Evolutionary conservation across 2,888 invertebrate species (phyloP).

Genomic region (Epinotia demarniana): DNA sequence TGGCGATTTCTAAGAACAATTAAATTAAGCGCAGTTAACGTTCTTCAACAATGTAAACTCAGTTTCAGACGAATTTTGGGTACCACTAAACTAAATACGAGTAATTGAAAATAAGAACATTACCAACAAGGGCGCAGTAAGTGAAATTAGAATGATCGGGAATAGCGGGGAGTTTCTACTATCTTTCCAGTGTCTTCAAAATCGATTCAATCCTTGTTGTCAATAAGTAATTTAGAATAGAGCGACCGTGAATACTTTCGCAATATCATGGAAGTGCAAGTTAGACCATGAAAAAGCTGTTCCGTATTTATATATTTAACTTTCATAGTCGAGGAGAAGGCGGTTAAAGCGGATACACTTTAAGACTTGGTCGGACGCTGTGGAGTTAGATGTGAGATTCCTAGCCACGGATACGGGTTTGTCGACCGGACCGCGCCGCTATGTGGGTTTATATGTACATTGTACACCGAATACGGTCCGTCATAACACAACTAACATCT

Average conservation of each 20-base stretch:
- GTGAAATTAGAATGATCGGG: background rate
- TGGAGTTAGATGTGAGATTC: conserved; percentile 56
- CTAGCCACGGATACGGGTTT: conserved; percentile 64
- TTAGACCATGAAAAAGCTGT: conserved; percentile 7
- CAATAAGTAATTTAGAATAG: background rate
- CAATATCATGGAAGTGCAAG: background rate
- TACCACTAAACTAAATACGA: no score
- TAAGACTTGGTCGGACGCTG: conserved; percentile 57
- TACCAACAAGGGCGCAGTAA: no score
- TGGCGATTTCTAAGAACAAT: conserved; percentile 1
- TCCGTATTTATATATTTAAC: background rate
- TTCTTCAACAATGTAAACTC: background rate
- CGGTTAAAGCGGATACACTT: conserved; percentile 55
- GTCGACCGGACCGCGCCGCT: conserved; percentile 57
- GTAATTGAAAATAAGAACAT: no score
- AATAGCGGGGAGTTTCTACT: background rate
- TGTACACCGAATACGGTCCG: conserved; percentile 36
- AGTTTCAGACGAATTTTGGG: background rate
- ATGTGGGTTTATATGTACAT: conserved; percentile 50
- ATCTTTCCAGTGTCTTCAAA: background rate
- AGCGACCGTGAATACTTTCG: background rate
- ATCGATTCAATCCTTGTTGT: background rate
- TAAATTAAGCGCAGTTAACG: conserved; percentile 6
- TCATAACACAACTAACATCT: conserved; percentile 31
- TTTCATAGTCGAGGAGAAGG: background rate